Evolutionary conservation across 2,888 invertebrate species (phyloP), one percentile per base, ranked within the genome.

Genomic region (Druceiella hillmani): DNA sequence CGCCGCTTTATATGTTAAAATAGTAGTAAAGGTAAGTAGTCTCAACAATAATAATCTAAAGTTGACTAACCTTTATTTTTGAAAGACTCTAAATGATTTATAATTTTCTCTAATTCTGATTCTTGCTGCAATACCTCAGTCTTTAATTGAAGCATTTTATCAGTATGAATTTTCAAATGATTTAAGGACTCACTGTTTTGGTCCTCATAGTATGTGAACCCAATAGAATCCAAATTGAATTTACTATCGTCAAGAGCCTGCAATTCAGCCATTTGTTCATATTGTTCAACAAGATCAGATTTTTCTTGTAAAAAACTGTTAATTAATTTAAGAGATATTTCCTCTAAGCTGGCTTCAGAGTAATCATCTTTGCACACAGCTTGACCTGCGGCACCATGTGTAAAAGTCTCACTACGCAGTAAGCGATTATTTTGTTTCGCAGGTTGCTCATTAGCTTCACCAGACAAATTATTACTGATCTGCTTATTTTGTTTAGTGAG

Each of bases 241-340:
- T 66, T 45, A 37, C 46, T 41, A 36, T 74, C 70, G 38, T 75
- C 68, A 45, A 60, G 59, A 50, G 70, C 72, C 53, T 81, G 78
- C 14, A 80, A 58, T 50, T 80, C 76, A 15, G 75, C 62, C 75
- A 83, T 82, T 66, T 83, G 75, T 43, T 77, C 75, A 63, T 76
- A 80, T 51, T 83, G 79, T 38, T 78, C 75, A 44, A 83, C 81
- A 27, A 83, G 56, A 54, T 83, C 81, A 27, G 72, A 75, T 53
- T 83, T 83, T 50, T 81, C 82, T 56, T 79, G 75, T 49, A 78
- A 75, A 49, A 81, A 78, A 56, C 78, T 82, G 46, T 79, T 80
- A 20, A 81, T 76, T 38, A 84, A 59, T 59, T 81, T 82, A 16
- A 86, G 61, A 1, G 84, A 83, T 51, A 87, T 83, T 57, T 88